Conservation (phyloP, 1,140 invertebrate species). For the Drosophila prosaltans region DNA sequence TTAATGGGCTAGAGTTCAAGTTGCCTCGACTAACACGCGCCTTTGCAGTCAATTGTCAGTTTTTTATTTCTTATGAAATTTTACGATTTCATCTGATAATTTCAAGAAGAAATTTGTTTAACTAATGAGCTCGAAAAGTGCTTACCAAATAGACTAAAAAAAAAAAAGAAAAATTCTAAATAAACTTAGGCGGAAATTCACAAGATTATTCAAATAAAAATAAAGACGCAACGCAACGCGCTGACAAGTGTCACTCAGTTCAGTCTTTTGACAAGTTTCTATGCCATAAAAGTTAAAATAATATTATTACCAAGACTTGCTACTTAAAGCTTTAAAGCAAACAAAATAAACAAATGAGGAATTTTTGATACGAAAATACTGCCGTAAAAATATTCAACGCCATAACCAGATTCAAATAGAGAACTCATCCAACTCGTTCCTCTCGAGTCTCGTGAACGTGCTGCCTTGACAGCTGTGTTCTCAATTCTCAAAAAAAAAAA, state of each 20-base stretch:
- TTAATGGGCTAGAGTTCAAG: slow-evolving; percentile 57
- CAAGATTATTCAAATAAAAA: slow-evolving; percentile 2
- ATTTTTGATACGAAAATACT: slow-evolving; percentile 40
- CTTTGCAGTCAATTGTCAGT: slow-evolving; percentile 45
- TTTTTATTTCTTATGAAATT: slow-evolving; percentile 56
- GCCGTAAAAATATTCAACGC: slow-evolving; percentile 34
- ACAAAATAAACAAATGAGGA: slow-evolving; percentile 51
- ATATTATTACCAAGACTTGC: slow-evolving; percentile 34
- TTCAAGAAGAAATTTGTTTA: slow-evolving; percentile 59
- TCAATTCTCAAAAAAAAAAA: slow-evolving; percentile 8
- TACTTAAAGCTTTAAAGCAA: slow-evolving; percentile 37
- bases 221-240: slow-evolving; percentile 13
- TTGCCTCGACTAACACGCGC: slow-evolving; percentile 31
- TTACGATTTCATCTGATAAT: slow-evolving; percentile 56
- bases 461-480: slow-evolving; percentile 43
- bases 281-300: slow-evolving; percentile 27
- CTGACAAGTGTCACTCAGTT: slow-evolving; percentile 31
- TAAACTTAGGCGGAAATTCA: not conserved
- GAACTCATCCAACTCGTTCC: slow-evolving; percentile 9
- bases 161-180: not conserved
- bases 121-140: slow-evolving; percentile 26
- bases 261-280: slow-evolving; percentile 25
- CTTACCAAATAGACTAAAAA: slow-evolving; percentile 14
- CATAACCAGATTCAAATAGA: not conserved
- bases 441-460: slow-evolving; percentile 69